phyloP scores from a whole-genome alignment of 2,888 invertebrate species.

The Callyntrura sp. region DNA sequence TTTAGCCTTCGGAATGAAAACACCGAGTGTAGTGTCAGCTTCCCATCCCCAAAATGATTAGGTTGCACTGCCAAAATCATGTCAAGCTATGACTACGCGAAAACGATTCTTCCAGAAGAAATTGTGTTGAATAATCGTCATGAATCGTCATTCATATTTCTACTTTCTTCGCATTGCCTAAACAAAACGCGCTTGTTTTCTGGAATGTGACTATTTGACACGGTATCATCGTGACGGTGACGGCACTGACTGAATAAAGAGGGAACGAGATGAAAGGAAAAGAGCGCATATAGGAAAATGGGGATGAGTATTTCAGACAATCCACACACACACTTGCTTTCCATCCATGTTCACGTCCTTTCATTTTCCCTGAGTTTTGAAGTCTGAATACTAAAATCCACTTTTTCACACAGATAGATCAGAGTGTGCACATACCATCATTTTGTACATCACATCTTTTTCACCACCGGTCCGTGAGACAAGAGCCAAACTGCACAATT shows the following conservation, averaged over 20 bases:
- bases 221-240: slow-evolving; percentile 17
- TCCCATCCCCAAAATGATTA: slow-evolving; percentile 1
- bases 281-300: slow-evolving; percentile 20
- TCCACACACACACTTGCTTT: slow-evolving; percentile 35
- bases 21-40: neutral
- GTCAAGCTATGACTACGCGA: neutral
- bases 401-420: slow-evolving; percentile 68
- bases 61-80: slow-evolving; percentile 42
- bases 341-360: slow-evolving; percentile 45
- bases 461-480: slow-evolving; percentile 76
- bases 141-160: slow-evolving; percentile 25
- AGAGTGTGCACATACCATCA: slow-evolving; percentile 37
- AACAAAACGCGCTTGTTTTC: slow-evolving; percentile 34
- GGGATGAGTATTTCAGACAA: slow-evolving; percentile 34
- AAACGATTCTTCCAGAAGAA: neutral
- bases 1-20: neutral
- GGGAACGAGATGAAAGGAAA: slow-evolving; percentile 21
- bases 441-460: slow-evolving; percentile 66
- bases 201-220: slow-evolving; percentile 50
- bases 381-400: slow-evolving; percentile 70
- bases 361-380: slow-evolving; percentile 34
- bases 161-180: neutral
- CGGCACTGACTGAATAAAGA: slow-evolving; percentile 42
- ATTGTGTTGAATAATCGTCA: slow-evolving; percentile 13
- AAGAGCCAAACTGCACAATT: slow-evolving; percentile 77